Evolutionary conservation across 2,113 vertebrate species (phyloP).

Genomic region (Aldabrachelys gigantea): DNA sequence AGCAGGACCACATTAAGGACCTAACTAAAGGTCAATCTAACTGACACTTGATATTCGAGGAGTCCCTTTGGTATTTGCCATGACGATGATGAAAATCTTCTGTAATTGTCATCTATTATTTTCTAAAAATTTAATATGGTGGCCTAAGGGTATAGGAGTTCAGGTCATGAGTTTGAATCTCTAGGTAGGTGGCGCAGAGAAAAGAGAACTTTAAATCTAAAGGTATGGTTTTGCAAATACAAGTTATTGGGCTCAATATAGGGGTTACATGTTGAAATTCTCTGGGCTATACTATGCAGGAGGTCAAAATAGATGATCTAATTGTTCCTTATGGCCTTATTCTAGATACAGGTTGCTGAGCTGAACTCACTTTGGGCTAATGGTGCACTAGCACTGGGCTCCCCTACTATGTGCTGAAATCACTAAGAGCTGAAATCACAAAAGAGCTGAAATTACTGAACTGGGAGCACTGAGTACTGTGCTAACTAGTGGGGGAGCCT

Average conservation of each 20-base stretch:
- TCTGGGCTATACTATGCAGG: neutral
- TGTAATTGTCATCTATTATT: neutral
- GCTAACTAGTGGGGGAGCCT: too few relatives aligned
- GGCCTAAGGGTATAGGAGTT: neutral
- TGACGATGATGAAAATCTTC: neutral
- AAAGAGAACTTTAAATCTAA: slow-evolving; percentile 63
- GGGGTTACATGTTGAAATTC: slow-evolving; percentile 8
- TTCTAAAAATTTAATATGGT: slow-evolving; percentile 50
- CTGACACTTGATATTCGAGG: neutral
- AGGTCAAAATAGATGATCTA: slow-evolving; percentile 42
- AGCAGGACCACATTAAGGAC: neutral
- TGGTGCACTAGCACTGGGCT: too few relatives aligned
- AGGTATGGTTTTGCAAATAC: slow-evolving; percentile 29
- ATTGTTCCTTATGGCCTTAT: neutral
- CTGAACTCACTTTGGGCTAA: too few relatives aligned
- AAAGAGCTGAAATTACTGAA: too few relatives aligned
- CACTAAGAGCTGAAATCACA: too few relatives aligned
- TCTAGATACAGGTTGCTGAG: too few relatives aligned
- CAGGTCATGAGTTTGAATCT: slow-evolving; percentile 58
- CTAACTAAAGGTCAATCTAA: neutral
- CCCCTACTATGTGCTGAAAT: too few relatives aligned
- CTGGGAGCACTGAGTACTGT: too few relatives aligned
- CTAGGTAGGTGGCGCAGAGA: slow-evolving; percentile 16
- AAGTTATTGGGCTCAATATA: neutral
- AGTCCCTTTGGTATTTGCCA: neutral